A percentile compares a stretch with the other conserved stretches of the same genome.
Conservation (phyloP, 2,888 invertebrate genomes). For the Clepsis dumicolana region DNA sequence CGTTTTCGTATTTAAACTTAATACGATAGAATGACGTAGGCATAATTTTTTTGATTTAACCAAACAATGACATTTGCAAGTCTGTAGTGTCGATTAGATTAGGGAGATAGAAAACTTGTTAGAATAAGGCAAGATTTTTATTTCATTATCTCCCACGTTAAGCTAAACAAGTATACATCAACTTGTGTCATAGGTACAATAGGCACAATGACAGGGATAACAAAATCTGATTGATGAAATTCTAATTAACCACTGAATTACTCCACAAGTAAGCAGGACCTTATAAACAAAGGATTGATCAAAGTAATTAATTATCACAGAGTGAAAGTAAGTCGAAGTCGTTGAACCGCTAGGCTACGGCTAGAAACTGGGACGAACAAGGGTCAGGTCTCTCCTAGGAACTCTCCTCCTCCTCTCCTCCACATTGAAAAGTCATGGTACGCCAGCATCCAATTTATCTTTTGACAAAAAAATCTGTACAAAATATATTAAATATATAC, state of each 20-base stretch:
- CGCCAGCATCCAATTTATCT: slow-evolving; percentile 87
- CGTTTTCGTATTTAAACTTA: neutral
- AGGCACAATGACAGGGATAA: slow-evolving; percentile 82
- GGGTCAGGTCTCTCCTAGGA: slow-evolving; percentile 75
- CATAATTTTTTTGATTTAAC: neutral
- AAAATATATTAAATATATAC: slow-evolving; percentile 87
- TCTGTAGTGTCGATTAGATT: slow-evolving; percentile 11
- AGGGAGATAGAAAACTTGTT: slow-evolving; percentile 73
- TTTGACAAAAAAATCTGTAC: slow-evolving; percentile 87
- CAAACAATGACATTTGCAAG: neutral
- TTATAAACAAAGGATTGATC: slow-evolving; percentile 85
- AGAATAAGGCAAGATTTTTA: slow-evolving; percentile 82
- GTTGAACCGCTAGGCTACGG: slow-evolving; percentile 61
- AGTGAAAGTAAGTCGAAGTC: slow-evolving; percentile 54
- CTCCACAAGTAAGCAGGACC: slow-evolving; percentile 83
- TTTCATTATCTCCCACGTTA: slow-evolving; percentile 78
- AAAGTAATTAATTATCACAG: slow-evolving; percentile 68
- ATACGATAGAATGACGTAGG: neutral
- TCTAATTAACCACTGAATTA: slow-evolving; percentile 85
- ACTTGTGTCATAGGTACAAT: slow-evolving; percentile 68
- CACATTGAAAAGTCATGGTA: slow-evolving; percentile 84
- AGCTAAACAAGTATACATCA: slow-evolving; percentile 76
- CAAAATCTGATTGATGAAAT: slow-evolving; percentile 83
- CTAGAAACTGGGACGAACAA: slow-evolving; percentile 67
- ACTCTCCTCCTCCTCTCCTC: slow-evolving; percentile 58